These are phyloP conservation scores for Hyphantria cunea DNA, from an alignment of 1,140 invertebrate species.

Conservation along the genomic window DNA sequence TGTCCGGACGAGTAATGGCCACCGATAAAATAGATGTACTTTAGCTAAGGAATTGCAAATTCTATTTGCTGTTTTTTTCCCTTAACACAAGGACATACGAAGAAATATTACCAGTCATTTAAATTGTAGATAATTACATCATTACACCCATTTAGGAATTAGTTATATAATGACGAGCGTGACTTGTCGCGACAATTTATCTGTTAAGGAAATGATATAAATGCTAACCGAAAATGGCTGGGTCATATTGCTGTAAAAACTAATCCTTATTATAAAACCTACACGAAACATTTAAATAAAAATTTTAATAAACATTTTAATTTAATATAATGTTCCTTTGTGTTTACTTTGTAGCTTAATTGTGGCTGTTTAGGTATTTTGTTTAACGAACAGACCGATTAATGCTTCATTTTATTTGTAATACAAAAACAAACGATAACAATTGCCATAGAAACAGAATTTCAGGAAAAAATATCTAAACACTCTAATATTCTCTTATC, in stretches of 20 bases:
- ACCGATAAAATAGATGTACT: conserved; percentile 44
- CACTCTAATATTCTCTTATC: too few relatives aligned
- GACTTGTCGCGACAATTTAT: conserved; percentile 19
- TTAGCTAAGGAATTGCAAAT: conserved; percentile 38
- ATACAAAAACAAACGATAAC: too few relatives aligned
- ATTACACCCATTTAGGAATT: conserved; percentile 16
- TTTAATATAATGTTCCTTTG: too few relatives aligned
- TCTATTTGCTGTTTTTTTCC: conserved; percentile 35
- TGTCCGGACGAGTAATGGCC: conserved; percentile 37
- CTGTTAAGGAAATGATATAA: conserved; percentile 15
- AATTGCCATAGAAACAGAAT: too few relatives aligned
- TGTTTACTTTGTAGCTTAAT: too few relatives aligned
- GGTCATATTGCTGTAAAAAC: conserved; percentile 5
- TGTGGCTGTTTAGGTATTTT: too few relatives aligned
- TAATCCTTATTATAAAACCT: neutral
- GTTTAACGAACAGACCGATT: too few relatives aligned
- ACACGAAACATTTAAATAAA: too few relatives aligned
- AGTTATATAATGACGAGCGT: conserved; percentile 11
- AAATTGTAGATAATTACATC: conserved; percentile 17
- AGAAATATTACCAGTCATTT: neutral
- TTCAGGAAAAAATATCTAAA: too few relatives aligned
- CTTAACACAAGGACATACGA: conserved; percentile 5
- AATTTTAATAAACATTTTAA: too few relatives aligned
- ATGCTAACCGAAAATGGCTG: conserved; percentile 17
- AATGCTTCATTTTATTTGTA: too few relatives aligned